phyloP scores from a whole-genome alignment of 1,140 invertebrate species.

The Lucilia sericata region DNA sequence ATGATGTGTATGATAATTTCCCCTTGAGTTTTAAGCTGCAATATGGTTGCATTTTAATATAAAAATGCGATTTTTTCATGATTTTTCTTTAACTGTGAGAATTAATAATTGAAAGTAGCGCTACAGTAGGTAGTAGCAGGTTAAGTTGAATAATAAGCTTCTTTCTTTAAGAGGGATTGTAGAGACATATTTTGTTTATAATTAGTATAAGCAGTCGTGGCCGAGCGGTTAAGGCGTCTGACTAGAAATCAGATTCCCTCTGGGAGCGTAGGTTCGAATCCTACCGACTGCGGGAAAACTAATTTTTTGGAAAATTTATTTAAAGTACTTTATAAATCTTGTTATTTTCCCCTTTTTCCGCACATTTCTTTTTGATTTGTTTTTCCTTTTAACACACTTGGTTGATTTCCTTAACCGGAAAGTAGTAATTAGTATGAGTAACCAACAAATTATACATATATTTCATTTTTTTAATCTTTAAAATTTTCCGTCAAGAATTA shows the following conservation, averaged over 20 bases:
- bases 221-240: conserved; percentile 85
- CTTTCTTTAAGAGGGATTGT: too few relatives aligned
- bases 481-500: neutral
- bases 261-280: conserved; percentile 85
- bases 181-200: too few relatives aligned
- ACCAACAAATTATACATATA: neutral
- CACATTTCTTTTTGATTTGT: neutral
- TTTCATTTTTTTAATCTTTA: neutral
- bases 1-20: neutral
- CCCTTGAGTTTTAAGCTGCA: neutral
- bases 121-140: too few relatives aligned
- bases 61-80: neutral
- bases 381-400: conserved; percentile 22
- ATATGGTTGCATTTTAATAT: neutral
- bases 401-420: conserved; percentile 25
- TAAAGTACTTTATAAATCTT: too few relatives aligned
- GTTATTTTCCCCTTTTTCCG: too few relatives aligned
- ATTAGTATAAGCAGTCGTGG: conserved; percentile 73
- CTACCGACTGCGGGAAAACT: conserved; percentile 76
- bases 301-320: too few relatives aligned
- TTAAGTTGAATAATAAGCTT: too few relatives aligned
- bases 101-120: neutral
- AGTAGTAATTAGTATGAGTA: conserved; percentile 27
- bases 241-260: conserved; percentile 85
- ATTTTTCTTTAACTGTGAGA: neutral